Conservation (phyloP, 2,888 invertebrate species). For the Cryptophagus acutangulus region DNA sequence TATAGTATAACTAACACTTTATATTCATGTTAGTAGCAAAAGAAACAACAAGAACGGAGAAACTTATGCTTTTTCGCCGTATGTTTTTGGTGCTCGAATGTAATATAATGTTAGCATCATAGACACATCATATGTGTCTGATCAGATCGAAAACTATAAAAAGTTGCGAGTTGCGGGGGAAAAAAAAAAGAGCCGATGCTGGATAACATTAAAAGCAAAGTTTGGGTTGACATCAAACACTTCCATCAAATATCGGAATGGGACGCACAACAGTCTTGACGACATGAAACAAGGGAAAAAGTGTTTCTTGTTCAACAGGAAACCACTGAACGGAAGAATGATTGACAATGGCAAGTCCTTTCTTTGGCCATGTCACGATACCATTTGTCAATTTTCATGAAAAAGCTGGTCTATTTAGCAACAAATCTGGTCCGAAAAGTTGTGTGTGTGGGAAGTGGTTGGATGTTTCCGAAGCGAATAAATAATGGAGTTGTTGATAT, state of each 20-base stretch:
- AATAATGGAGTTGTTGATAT: too few species aligned
- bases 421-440: too few species aligned
- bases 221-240: constrained; percentile 35
- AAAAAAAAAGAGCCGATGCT: constrained; percentile 20
- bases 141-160: constrained; percentile 5
- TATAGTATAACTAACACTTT: constrained; percentile 6
- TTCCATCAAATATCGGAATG: constrained; percentile 27
- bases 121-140: constrained; percentile 1
- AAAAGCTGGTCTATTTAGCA: too few species aligned
- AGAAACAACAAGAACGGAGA: not conserved
- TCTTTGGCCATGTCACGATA: constrained; percentile 15
- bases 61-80: too few species aligned
- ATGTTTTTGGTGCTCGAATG: not conserved
- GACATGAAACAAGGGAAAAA: constrained; percentile 26
- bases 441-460: too few species aligned
- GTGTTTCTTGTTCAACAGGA: constrained; percentile 28
- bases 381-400: constrained; percentile 26
- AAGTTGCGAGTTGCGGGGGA: constrained; percentile 17
- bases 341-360: constrained; percentile 27
- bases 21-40: constrained; percentile 3
- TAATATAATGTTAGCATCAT: constrained; percentile 5
- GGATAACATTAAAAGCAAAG: constrained; percentile 37
- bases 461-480: too few species aligned
- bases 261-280: constrained; percentile 11
- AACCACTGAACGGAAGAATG: constrained; percentile 33